These are phyloP conservation scores for Atrichornis clamosus DNA, from an alignment of 2,113 vertebrate genomes.

Conservation along the genomic window DNA sequence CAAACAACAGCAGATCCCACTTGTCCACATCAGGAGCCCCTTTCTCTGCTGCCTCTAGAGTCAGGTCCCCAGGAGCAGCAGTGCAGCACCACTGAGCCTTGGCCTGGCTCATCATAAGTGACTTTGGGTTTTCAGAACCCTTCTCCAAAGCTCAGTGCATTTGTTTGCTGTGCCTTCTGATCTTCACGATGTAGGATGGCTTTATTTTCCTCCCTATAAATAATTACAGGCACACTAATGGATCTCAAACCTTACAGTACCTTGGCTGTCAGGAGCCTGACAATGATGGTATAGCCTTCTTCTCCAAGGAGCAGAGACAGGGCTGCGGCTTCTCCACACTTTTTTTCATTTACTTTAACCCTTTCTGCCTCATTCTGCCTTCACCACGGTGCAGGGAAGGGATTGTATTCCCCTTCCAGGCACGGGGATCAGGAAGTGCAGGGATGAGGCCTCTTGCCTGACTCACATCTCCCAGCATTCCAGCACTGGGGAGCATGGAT, in stretches of 20 bases:
- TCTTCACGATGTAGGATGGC: background rate
- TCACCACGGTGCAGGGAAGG: rapidly evolving
- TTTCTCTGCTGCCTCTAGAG: rapidly evolving
- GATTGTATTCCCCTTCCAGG: background rate
- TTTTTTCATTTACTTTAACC: background rate
- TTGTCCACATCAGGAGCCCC: background rate
- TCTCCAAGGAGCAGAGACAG: background rate
- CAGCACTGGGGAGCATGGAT: background rate
- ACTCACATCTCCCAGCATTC: background rate
- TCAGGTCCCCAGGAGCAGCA: background rate
- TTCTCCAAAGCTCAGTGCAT: background rate
- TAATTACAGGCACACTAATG: slow-evolving; percentile 66
- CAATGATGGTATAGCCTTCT: background rate
- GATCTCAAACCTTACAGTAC: slow-evolving; percentile 40
- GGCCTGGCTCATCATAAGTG: rapidly evolving
- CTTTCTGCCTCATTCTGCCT: background rate
- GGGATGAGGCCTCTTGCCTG: background rate
- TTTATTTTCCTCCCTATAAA: slow-evolving; percentile 42
- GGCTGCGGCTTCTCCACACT: background rate
- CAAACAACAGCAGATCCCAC: background rate
- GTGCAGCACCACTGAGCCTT: rapidly evolving
- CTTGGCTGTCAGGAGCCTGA: slow-evolving; percentile 37
- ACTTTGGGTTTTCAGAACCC: background rate
- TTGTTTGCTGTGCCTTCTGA: background rate
- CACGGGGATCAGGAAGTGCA: background rate